phyloP scores from a whole-genome alignment of 2,113 vertebrate genomes.

The Saguinus midas region DNA sequence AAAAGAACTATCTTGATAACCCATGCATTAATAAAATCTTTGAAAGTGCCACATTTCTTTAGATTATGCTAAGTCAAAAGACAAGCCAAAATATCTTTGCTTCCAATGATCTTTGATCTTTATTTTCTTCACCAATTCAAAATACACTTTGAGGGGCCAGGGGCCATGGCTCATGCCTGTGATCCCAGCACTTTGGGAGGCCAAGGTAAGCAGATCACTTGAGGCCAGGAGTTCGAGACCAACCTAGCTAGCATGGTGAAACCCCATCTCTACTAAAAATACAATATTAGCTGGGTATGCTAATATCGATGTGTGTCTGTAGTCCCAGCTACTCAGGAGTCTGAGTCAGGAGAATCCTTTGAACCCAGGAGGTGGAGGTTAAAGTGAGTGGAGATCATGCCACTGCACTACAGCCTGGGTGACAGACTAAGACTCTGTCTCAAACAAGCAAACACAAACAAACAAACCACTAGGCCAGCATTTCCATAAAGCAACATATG shows the following conservation, averaged over 20 bases:
- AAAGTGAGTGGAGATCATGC: too few species aligned
- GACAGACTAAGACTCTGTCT: too few species aligned
- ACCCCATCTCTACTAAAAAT: too few species aligned
- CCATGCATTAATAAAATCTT: not conserved
- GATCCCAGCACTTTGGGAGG: too few species aligned
- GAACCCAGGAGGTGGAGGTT: not conserved
- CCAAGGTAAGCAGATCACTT: too few species aligned
- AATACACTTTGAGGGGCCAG: not conserved
- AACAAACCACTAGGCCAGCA: not conserved
- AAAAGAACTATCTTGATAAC: not conserved
- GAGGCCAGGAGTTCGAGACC: too few species aligned
- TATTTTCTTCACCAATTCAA: not conserved
- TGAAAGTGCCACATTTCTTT: not conserved
- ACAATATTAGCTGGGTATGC: too few species aligned
- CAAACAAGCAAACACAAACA: not conserved
- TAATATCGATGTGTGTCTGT: too few species aligned
- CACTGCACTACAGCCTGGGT: too few species aligned
- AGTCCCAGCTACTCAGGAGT: too few species aligned
- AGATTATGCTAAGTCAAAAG: not conserved
- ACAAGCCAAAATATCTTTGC: not conserved
- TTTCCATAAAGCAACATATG: not conserved
- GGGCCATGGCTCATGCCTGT: too few species aligned
- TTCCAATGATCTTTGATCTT: not conserved
- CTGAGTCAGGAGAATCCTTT: not conserved
- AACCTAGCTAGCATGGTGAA: too few species aligned